These are phyloP conservation scores for Archaeoteleia sp. DNA, from an alignment of 2,888 invertebrate genomes.

Conservation along the genomic window DNA sequence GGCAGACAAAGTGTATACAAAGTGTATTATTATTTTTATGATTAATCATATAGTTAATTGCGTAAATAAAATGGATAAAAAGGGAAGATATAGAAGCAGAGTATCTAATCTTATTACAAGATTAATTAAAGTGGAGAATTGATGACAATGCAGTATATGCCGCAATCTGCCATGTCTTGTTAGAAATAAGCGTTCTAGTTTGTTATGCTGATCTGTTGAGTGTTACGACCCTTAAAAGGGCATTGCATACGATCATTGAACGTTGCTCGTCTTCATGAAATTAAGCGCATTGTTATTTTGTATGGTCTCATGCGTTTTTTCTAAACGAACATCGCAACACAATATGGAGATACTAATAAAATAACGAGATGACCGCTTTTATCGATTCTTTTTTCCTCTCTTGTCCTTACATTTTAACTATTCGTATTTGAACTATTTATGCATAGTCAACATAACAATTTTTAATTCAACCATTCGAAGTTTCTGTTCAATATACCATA, in stretches of 20 bases:
- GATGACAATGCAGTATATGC: conserved; percentile 41
- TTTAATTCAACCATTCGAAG: too few relatives aligned
- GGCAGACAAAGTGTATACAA: conserved; percentile 42
- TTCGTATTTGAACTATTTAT: too few relatives aligned
- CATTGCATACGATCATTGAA: conserved; percentile 57
- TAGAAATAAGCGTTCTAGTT: conserved; percentile 66
- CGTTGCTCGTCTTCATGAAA: conserved; percentile 68
- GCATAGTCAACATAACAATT: too few relatives aligned
- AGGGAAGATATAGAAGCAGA: conserved; percentile 29
- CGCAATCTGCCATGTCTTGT: conserved; percentile 60
- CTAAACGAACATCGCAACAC: conserved; percentile 65
- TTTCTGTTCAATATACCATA: too few relatives aligned
- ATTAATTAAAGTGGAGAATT: conserved; percentile 28
- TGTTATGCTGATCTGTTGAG: conserved; percentile 63
- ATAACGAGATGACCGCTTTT: conserved; percentile 20
- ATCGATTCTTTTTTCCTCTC: too few relatives aligned
- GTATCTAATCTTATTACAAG: conserved; percentile 17
- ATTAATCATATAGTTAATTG: conserved; percentile 33
- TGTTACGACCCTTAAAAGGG: conserved; percentile 57
- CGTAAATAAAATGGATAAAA: conserved; percentile 14
- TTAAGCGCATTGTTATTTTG: conserved; percentile 72
- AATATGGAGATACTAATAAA: conserved; percentile 64
- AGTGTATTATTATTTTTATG: conserved; percentile 45
- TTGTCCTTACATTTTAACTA: too few relatives aligned
- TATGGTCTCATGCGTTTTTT: conserved; percentile 71